A percentile compares a stretch with the other conserved stretches of the same genome.
Conservation (phyloP, 2,113 vertebrate species). For the Hippocampus comes region DNA sequence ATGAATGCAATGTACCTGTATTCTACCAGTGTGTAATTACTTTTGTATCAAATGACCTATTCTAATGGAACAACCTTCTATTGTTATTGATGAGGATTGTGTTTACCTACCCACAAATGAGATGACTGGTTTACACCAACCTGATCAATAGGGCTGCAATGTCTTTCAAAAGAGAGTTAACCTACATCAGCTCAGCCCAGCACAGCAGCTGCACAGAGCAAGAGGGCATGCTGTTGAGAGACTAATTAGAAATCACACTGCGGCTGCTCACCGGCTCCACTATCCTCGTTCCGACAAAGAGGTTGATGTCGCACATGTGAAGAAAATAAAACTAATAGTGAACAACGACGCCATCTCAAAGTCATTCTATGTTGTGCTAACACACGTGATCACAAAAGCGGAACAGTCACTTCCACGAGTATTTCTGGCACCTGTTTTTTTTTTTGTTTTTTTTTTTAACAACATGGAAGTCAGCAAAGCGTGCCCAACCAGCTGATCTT, state of each 20-base stretch:
- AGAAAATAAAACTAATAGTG: conserved; percentile 6
- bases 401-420: conserved; percentile 1
- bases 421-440: neutral
- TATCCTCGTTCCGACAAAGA: conserved; percentile 30
- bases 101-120: neutral
- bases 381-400: neutral
- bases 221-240: conserved; percentile 28
- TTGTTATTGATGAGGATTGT: neutral
- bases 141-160: conserved; percentile 24
- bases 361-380: neutral
- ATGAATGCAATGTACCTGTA: neutral
- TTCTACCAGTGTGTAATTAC: neutral
- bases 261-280: conserved; percentile 8
- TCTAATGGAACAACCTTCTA: neutral
- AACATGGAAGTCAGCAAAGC: conserved; percentile 1
- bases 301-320: conserved; percentile 6
- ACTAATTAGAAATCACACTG: conserved; percentile 33
- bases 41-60: neutral
- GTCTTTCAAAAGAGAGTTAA: conserved; percentile 23
- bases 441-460: neutral
- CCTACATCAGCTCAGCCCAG: conserved; percentile 20
- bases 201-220: conserved; percentile 31
- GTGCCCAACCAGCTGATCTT: neutral
- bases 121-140: neutral
- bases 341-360: neutral